Percentiles rank a stretch among this genome's conserved stretches.
Conservation (phyloP, 2,113 vertebrate genomes). For the Ammodytes marinus region DNA sequence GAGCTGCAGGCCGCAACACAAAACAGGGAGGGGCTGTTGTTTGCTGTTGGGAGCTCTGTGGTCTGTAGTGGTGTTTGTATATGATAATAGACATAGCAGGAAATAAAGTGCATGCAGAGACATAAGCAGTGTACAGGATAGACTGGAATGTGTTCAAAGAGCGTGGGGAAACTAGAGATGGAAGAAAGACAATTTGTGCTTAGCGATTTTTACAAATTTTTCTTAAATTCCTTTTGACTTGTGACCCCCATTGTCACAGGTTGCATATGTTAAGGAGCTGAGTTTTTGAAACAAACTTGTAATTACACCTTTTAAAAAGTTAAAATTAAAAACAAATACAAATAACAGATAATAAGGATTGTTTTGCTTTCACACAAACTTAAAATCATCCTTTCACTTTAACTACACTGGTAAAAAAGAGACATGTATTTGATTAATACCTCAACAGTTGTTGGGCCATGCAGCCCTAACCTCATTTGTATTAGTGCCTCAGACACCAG, state of each 20-base stretch:
- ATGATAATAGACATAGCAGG: not conserved
- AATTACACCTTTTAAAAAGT: not conserved
- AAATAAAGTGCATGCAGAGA: constrained; percentile 8
- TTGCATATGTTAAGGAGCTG: not conserved
- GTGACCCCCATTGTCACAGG: not conserved
- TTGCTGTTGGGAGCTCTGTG: constrained; percentile 56
- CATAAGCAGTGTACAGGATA: not conserved
- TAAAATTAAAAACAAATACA: not conserved
- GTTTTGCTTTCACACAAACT: not conserved
- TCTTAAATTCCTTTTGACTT: not conserved
- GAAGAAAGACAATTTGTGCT: not conserved
- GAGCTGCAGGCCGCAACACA: constrained; percentile 96
- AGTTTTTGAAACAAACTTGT: not conserved
- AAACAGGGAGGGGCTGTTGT: constrained; percentile 85
- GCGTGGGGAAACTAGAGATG: not conserved
- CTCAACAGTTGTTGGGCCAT: not conserved
- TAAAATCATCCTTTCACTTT: not conserved
- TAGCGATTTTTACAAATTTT: not conserved
- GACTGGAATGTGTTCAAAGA: not conserved
- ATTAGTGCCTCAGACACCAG: not conserved
- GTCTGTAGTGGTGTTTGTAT: constrained; percentile 24
- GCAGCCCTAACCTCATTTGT: not conserved
- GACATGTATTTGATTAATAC: not conserved
- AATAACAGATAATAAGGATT: not conserved
- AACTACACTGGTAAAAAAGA: not conserved